Base-by-base conservation (phyloP, 2,888 invertebrate species). In the Odontothrips loti region DNA sequence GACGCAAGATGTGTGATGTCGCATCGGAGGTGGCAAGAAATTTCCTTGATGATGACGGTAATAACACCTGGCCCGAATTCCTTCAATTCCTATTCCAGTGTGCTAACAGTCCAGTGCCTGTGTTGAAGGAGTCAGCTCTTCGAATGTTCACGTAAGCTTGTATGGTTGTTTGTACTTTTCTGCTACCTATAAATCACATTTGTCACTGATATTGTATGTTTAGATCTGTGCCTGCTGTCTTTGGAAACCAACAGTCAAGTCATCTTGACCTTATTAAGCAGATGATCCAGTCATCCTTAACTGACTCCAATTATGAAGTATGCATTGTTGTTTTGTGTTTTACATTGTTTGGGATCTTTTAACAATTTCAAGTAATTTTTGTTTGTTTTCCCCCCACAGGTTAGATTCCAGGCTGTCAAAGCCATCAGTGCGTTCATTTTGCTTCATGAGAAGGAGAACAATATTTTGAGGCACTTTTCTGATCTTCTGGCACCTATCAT, bases 21-120 rank as follows among this genome's bases (percentile, higher is more conserved):
- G 94, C 95, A 63, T 95, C 98, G n/a, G 99, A 99, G 89, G 91
- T 98, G 80, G 97, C 98, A 9, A 91, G 98, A 85, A 97, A 97
- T 89, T 91, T 96, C 83, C 93, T 98, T 84, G 98, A 98, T 86
- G 98, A 98, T 85, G 96, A 97, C 87, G 97, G 97, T 80, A 96
- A 95, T 86, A 98, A 97, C 89, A 94, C 94, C 84, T 99, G 98
- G 99, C 97, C 96, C 15, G 98, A 98, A 87, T 96, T 99, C 87
- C 90, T 99, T 83, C 93, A 94, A 88, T 98, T 98, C 87, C 90
- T 99, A 86, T 99, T 98, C 88, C 95, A 96, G 87, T 97, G 97
- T 88, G 97, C 97, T 80, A 95, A 92, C 87, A 94, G 96, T 78
- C 91, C 93, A 79, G 92, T 94, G 85, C 90, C 95, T 47, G 92